These are phyloP conservation scores for Charina bottae DNA, from an alignment of 2,113 vertebrate genomes.

Conservation along the genomic window DNA sequence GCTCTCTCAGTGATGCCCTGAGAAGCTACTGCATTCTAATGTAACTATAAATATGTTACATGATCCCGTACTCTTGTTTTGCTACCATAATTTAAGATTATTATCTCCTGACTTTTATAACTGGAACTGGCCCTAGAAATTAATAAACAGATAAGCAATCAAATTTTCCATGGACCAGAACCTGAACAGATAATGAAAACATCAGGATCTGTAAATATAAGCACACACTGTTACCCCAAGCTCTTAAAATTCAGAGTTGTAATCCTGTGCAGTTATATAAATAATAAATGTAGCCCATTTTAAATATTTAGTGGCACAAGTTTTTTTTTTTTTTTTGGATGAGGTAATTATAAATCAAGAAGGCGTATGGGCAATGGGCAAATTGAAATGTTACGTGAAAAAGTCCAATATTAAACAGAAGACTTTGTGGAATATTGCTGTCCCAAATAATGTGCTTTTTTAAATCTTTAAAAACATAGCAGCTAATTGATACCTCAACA, in stretches of 20 bases:
- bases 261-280: neutral
- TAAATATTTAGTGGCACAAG: neutral
- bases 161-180: slow-evolving; percentile 9
- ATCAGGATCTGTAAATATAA: slow-evolving; percentile 15
- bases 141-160: neutral
- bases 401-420: slow-evolving; percentile 35
- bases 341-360: slow-evolving; percentile 7
- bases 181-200: slow-evolving; percentile 28
- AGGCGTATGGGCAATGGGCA: slow-evolving; percentile 4
- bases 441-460: slow-evolving; percentile 56
- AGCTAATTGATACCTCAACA: slow-evolving; percentile 41
- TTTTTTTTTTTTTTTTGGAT: neutral
- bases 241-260: neutral
- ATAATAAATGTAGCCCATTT: neutral
- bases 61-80: slow-evolving; percentile 15
- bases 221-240: slow-evolving; percentile 28
- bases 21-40: slow-evolving; percentile 16
- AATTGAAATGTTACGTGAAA: slow-evolving; percentile 11
- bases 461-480: slow-evolving; percentile 32
- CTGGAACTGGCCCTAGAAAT: slow-evolving; percentile 4
- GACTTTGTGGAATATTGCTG: slow-evolving; percentile 7
- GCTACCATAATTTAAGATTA: slow-evolving; percentile 8
- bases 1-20: slow-evolving; percentile 17
- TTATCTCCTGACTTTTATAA: slow-evolving; percentile 33
- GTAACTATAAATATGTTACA: slow-evolving; percentile 10